These are phyloP conservation scores for Meleagris gallopavo DNA, from an alignment of 2,113 vertebrate genomes.

Conservation along the genomic window DNA sequence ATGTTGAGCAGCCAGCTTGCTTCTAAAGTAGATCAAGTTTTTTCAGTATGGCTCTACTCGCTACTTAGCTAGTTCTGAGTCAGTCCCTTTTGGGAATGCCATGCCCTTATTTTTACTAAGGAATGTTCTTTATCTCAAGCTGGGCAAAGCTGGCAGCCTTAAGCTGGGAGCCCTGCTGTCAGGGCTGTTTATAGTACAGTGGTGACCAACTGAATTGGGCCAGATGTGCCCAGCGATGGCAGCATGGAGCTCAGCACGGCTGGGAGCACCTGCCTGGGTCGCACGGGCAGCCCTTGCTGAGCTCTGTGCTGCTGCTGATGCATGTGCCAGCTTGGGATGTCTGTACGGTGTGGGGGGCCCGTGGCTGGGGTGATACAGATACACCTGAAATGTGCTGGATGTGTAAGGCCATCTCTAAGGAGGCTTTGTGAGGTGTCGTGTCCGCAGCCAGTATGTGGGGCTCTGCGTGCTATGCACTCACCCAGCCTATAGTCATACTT, in stretches of 20 bases:
- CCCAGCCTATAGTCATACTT: background rate
- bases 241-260: background rate
- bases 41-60: background rate
- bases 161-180: background rate
- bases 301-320: rapidly evolving
- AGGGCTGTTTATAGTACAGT: background rate
- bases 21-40: background rate
- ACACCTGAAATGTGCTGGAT: background rate
- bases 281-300: background rate
- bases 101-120: background rate
- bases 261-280: background rate
- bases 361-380: background rate
- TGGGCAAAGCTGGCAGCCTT: background rate
- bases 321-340: background rate
- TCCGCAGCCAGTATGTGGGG: background rate
- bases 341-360: background rate
- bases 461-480: background rate
- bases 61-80: background rate
- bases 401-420: background rate
- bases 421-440: background rate
- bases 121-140: background rate
- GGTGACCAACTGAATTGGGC: background rate
- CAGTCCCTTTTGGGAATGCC: background rate
- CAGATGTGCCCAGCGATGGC: background rate
- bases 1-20: background rate